Evolutionary conservation across 2,113 vertebrate genomes (phyloP).

Genomic region (Mustela nigripes): DNA sequence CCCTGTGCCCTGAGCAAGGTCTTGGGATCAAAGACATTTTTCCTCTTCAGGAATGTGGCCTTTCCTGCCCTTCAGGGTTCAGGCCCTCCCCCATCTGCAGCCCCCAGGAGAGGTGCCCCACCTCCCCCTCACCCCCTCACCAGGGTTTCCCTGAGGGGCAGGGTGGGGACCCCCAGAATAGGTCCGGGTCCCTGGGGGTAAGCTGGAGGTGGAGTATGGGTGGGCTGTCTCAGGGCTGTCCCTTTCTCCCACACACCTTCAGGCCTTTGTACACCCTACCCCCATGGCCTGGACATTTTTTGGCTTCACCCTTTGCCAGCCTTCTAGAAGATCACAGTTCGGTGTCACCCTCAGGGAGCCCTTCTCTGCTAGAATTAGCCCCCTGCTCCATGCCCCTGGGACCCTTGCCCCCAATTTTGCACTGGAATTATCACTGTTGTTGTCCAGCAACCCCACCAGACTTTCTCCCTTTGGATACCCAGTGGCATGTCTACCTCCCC

Average conservation of each 20-base stretch:
- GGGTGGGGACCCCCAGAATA: not conserved
- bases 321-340: conserved; percentile 35
- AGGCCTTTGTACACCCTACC: not conserved
- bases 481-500: not conserved
- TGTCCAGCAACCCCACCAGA: not conserved
- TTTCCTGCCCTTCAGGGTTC: conserved; percentile 15
- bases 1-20: not conserved
- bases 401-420: not conserved
- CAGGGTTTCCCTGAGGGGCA: not conserved
- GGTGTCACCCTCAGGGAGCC: not conserved
- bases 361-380: not conserved
- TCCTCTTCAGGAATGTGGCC: conserved; percentile 32
- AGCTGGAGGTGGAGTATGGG: not conserved
- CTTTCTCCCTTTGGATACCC: not conserved
- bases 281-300: not conserved
- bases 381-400: not conserved
- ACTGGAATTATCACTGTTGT: not conserved
- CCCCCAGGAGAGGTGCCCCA: not conserved
- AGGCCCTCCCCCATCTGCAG: not conserved
- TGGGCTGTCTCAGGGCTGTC: not conserved
- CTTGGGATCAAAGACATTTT: conserved; percentile 21
- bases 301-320: not conserved
- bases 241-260: not conserved
- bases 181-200: not conserved
- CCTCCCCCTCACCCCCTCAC: not conserved